These are phyloP conservation scores for Drosophila mimica DNA, from an alignment of 2,888 invertebrate genomes.

Conservation along the genomic window DNA sequence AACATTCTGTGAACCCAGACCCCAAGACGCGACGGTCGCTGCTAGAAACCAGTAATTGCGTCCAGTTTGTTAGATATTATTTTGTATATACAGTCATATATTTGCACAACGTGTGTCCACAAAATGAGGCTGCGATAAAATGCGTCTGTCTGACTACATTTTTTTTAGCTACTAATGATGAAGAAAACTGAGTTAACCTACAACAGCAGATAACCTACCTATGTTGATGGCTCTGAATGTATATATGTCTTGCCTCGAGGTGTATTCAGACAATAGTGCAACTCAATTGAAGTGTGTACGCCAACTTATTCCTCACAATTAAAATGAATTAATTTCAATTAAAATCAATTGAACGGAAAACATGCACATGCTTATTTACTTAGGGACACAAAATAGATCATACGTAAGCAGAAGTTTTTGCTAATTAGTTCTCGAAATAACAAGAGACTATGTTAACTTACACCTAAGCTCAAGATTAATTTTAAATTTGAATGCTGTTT, in stretches of 20 bases:
- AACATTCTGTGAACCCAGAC: slow-evolving; percentile 40
- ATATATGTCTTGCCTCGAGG: slow-evolving; percentile 28
- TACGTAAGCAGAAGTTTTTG: not conserved
- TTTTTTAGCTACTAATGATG: slow-evolving; percentile 46
- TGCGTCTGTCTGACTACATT: slow-evolving; percentile 40
- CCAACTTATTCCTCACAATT: slow-evolving; percentile 1
- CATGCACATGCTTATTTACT: not conserved
- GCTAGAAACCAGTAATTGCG: slow-evolving; percentile 18
- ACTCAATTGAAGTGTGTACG: slow-evolving; percentile 30
- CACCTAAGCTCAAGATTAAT: not conserved
- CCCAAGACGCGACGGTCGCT: not conserved
- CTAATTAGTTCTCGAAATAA: not conserved
- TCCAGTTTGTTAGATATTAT: slow-evolving; percentile 36
- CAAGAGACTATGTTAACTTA: not conserved
- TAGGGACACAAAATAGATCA: no score
- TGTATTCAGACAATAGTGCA: slow-evolving; percentile 22
- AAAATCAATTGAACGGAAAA: slow-evolving; percentile 44
- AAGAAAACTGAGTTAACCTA: slow-evolving; percentile 43
- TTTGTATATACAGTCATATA: slow-evolving; percentile 48
- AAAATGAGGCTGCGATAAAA: slow-evolving; percentile 67
- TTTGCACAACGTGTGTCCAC: slow-evolving; percentile 81
- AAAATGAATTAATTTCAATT: slow-evolving; percentile 52
- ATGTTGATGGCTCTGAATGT: slow-evolving; percentile 16
- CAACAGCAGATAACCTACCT: slow-evolving; percentile 49
- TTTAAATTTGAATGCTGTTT: not conserved